Base-by-base conservation (phyloP, 2,888 invertebrate species). In the Rhagophthalmus giganteus region DNA sequence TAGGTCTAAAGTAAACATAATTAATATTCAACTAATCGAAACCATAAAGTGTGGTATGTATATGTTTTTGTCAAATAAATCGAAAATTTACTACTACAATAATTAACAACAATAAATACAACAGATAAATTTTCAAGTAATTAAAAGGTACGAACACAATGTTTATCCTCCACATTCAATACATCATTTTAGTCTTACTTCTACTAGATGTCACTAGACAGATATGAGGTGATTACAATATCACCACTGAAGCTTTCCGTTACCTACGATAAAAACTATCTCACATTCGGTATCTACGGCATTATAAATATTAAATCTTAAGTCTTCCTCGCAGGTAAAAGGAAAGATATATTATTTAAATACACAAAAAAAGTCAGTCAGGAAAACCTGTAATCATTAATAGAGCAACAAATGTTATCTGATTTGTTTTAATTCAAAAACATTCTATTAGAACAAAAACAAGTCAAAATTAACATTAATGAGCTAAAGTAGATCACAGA, bases 71-170 rank as follows among this genome's bases (percentile, higher is more conserved):
- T 37, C 5, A 10, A 16, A 25, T 26, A 16, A 40, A 12, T 16
- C 48, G 20, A 52, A 38, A 34, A 30, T 30, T 40, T 53, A n/a
- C 40, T 45, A 49, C 44, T 57, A 57, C 48, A 42, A 52, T 45
- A 55, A 52, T 39, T 56, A 56, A 58, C 56, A 60, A 56, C 53
- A 59, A 60, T 60, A 60, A 60, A 58, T 58, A 60, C 51, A 60
- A 58, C 56, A 56, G 51, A 56, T 53, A 47, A 46, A 37, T 54
- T 20, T 51, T 52, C 27, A 58, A 46, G 35, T 59, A 59, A 42
- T 41, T 52, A 55, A 49, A 54, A 51, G 28, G 37, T 49, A 55
- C 49, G 58, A 58, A 60, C 58, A 60, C 59, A 59, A 54, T 55
- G 34, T 45, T 53, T 48, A 48, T 51, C 50, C 42, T 53, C 46